Conservation (phyloP, 2,113 vertebrate species). For the Trichomycterus rosablanca region DNA sequence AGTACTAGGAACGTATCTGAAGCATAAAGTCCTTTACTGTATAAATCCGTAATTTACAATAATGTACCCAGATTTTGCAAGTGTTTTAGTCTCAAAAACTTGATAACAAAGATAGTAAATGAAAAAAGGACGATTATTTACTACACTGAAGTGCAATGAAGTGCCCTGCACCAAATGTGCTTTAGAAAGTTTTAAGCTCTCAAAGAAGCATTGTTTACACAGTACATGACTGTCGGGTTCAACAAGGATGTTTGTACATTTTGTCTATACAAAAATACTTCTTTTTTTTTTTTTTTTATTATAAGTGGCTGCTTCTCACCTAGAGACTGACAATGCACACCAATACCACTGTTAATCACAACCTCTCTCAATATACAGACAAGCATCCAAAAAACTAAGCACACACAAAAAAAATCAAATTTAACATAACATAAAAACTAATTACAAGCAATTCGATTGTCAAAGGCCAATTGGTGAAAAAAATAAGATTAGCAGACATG, state of each 20-base stretch:
- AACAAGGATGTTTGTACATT: conserved; percentile 38
- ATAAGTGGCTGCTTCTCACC: conserved; percentile 9
- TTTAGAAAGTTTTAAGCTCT: not conserved
- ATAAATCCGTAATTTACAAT: not conserved
- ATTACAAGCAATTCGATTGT: too few species aligned
- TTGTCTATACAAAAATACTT: conserved; percentile 58
- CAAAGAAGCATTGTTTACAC: not conserved
- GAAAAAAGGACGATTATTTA: too few species aligned
- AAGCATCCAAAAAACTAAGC: too few species aligned
- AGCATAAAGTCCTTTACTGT: not conserved
- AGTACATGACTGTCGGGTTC: not conserved
- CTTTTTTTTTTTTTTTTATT: conserved; percentile 45
- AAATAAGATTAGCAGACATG: too few species aligned
- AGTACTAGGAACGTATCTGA: not conserved
- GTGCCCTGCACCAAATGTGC: too few species aligned
- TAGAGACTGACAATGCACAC: not conserved
- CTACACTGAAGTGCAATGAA: too few species aligned
- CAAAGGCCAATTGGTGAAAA: too few species aligned
- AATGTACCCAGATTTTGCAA: not conserved
- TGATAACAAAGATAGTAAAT: too few species aligned
- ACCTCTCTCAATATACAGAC: too few species aligned
- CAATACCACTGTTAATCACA: too few species aligned
- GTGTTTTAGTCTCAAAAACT: not conserved
- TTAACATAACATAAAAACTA: too few species aligned
- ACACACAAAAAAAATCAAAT: too few species aligned